Percentiles rank a stretch among this genome's conserved stretches.
Evolutionary conservation across 2,888 invertebrate genomes (phyloP).

Genomic region (Alentia gelatinosa): DNA sequence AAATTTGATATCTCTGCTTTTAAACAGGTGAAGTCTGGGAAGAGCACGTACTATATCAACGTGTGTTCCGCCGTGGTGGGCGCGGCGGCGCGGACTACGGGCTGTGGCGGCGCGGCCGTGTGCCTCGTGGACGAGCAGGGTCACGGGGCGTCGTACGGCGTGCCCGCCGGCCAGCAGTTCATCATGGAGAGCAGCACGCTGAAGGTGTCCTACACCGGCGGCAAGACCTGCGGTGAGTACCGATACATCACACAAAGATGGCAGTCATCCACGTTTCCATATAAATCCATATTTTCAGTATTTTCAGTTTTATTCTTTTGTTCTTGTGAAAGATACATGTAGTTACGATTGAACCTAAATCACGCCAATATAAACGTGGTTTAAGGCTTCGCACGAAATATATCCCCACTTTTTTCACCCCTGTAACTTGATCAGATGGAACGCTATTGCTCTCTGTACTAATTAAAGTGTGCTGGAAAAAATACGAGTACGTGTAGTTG

Average conservation of each 20-base stretch:
- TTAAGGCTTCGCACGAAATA: too few species aligned
- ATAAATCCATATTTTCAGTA: too few species aligned
- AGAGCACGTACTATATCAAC: constrained; percentile 57
- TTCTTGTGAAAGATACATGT: neutral
- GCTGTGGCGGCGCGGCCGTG: constrained; percentile 66
- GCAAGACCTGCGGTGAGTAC: constrained; percentile 8
- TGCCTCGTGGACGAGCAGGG: constrained; percentile 64
- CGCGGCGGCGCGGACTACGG: constrained; percentile 2
- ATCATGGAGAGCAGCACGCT: constrained; percentile 9
- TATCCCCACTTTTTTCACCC: too few species aligned
- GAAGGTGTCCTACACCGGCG: constrained; percentile 34
- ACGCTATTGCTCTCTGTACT: too few species aligned
- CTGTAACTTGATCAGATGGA: too few species aligned
- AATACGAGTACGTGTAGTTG: too few species aligned
- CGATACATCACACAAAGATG: too few species aligned
- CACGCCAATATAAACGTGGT: too few species aligned
- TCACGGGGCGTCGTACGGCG: constrained; percentile 21
- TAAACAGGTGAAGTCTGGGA: neutral
- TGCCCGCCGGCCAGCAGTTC: neutral
- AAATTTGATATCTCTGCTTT: neutral
- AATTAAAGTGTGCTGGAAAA: too few species aligned
- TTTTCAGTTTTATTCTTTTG: too few species aligned
- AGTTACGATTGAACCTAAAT: too few species aligned
- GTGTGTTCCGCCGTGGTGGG: constrained; percentile 62
- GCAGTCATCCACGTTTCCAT: too few species aligned